Evolutionary conservation across 2,113 vertebrate genomes (phyloP).

Genomic region (Podilymbus podiceps): DNA sequence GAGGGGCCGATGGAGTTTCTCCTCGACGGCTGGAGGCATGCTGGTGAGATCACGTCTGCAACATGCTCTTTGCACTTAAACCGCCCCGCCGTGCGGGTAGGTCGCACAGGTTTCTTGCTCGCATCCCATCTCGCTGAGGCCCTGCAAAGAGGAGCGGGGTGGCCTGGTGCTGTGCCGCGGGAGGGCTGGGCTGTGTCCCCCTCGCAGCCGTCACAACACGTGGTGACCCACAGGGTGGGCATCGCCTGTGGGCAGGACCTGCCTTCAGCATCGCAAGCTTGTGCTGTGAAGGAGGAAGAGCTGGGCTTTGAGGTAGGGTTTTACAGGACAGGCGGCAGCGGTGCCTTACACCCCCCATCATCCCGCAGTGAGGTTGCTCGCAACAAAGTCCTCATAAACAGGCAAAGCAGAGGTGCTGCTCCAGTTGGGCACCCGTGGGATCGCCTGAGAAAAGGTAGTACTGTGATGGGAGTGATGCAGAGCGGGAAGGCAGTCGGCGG

Average conservation of each 20-base stretch:
- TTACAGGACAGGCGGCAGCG: neutral
- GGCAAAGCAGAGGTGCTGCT: neutral
- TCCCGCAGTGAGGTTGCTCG: neutral
- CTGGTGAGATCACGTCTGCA: neutral
- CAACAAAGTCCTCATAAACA: neutral
- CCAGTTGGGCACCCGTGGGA: neutral
- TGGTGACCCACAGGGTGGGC: neutral
- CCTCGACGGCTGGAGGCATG: neutral
- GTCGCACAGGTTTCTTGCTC: neutral
- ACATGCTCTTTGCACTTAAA: neutral
- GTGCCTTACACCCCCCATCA: neutral
- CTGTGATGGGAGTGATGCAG: fast-evolving
- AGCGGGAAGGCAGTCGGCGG: neutral
- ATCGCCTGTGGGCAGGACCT: fast-evolving
- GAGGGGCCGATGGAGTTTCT: neutral
- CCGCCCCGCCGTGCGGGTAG: neutral
- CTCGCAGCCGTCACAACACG: fast-evolving
- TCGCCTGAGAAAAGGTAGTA: neutral
- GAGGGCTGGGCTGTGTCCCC: neutral
- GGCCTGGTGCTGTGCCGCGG: too few relatives aligned
- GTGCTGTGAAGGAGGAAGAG: neutral
- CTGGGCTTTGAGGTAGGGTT: neutral
- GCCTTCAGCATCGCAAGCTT: neutral
- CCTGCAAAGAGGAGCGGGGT: neutral
- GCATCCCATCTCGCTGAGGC: neutral